A percentile compares a stretch with the other conserved stretches of the same genome.
Conservation (phyloP, 2,797 vertebrate species). For the Mallotus villosus region DNA sequence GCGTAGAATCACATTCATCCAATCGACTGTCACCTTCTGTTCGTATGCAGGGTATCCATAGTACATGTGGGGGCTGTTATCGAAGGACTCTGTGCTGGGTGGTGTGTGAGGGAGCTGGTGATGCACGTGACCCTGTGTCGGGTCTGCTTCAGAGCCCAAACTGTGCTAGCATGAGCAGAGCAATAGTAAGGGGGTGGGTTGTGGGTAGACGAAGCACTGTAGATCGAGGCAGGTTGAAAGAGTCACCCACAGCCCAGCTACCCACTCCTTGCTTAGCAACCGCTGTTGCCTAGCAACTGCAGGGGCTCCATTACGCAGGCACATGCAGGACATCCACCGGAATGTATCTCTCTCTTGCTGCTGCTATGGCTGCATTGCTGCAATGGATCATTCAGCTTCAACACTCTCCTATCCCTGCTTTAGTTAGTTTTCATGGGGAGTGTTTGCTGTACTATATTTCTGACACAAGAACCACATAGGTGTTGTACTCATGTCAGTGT, state of each 20-base stretch:
- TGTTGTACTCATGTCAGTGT: too few relatives aligned
- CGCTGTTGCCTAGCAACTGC: slow-evolving; percentile 76
- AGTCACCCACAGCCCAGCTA: slow-evolving; percentile 56
- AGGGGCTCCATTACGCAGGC: slow-evolving; percentile 47
- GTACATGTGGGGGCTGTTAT: too few relatives aligned
- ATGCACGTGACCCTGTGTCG: neutral
- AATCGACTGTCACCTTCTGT: too few relatives aligned
- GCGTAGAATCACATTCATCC: too few relatives aligned
- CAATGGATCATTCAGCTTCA: neutral
- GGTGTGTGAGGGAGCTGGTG: too few relatives aligned
- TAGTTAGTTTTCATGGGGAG: neutral
- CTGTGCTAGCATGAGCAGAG: neutral
- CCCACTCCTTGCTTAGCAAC: slow-evolving; percentile 72
- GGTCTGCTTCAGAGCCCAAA: neutral
- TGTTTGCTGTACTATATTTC: too few relatives aligned
- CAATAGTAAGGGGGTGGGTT: neutral
- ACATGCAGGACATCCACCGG: slow-evolving; percentile 56
- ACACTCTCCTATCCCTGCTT: neutral
- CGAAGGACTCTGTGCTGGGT: too few relatives aligned
- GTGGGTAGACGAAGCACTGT: slow-evolving; percentile 35
- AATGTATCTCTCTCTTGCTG: slow-evolving; percentile 31
- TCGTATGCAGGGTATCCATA: too few relatives aligned
- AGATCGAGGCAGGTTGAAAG: slow-evolving; percentile 60
- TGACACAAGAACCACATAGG: too few relatives aligned
- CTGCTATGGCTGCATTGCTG: slow-evolving; percentile 9